phyloP scores from a whole-genome alignment of 2,888 invertebrate species.

The Meiosimyza platycephala region DNA sequence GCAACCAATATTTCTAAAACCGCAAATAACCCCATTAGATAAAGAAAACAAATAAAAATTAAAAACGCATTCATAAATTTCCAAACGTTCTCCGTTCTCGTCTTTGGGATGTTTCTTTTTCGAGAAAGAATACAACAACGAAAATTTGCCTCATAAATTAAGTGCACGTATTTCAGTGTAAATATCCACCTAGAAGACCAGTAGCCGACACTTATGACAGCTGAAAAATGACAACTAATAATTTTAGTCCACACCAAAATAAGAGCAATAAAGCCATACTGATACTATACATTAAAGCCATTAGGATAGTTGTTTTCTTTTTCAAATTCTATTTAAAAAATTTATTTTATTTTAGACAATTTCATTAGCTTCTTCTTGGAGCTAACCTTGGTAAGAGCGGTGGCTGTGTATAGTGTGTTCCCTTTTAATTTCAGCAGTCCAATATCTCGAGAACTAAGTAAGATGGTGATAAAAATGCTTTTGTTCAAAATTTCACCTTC shows the following conservation, averaged over 20 bases:
- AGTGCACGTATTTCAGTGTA: background rate
- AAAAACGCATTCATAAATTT: conserved; percentile 34
- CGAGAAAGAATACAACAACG: background rate
- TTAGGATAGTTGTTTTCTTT: too few species aligned
- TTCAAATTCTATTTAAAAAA: too few species aligned
- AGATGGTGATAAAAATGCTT: too few species aligned
- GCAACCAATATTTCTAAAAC: background rate
- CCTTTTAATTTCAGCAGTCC: too few species aligned
- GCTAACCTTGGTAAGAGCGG: too few species aligned
- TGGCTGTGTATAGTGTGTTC: too few species aligned
- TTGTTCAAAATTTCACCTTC: too few species aligned
- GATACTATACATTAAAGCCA: too few species aligned
- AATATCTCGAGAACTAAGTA: too few species aligned
- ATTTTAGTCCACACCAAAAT: conserved; percentile 43
- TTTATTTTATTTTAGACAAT: too few species aligned
- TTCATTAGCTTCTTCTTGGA: too few species aligned
- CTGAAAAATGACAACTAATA: conserved; percentile 57
- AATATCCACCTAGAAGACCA: conserved; percentile 47
- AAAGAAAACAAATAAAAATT: conserved; percentile 31
- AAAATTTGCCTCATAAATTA: background rate
- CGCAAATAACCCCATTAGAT: conserved; percentile 26
- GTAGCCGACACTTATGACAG: conserved; percentile 56
- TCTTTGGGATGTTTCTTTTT: background rate
- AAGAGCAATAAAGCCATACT: background rate
- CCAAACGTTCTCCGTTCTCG: background rate